Base-by-base conservation (phyloP, 2,113 vertebrate species). In the Lycaon pictus region DNA sequence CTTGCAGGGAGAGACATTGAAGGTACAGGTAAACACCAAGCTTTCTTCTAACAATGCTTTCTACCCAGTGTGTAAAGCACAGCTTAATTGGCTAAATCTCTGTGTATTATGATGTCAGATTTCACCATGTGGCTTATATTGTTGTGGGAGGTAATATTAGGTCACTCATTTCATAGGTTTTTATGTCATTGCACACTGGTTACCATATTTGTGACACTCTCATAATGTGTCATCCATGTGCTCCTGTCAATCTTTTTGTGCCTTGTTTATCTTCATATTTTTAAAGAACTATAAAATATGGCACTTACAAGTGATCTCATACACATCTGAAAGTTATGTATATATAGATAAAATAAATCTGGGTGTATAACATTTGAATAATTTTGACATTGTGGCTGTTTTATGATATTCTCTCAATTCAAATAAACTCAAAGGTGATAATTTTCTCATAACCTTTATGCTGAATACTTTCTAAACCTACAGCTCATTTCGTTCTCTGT, bases 1-100 rank as follows among this genome's bases (percentile, higher is more conserved):
- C 99, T 99, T 99, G 98, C 99, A 99, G 98, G 99, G 99, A 99
- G 99, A 99, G 99, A 99, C 99, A 99, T 99, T 99, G 99, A 99
- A 99, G 99, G 99, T 99, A 99, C 99, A 99, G 99, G 99, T 99
- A 99, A 99, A 99, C 99, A 99, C 99, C 99, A 98, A 99, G 99
- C 99, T 99, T 99, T 99, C 99, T 99, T 99, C 98, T 98, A 99
- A 99, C 97, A 97, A 97, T 99, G 97, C 97, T 98, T 98, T 98
- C 98, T 98, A 94, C 98, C 98, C 98, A 89, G 63, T 96, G 96
- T 95, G 97, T 96, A 84, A 95, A 88, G 10, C 89, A 63, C 84
- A 19, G 97, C 95, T 95, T 90, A 72, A 35, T 4, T 82, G 80
- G 90, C 94, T 86, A 69, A 88, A 53, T 95, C 90, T 90, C 77